These are phyloP conservation scores for Phenganax stokvisi DNA, from an alignment of 92 coral and sea anemone genomes.

Conservation along the genomic window DNA sequence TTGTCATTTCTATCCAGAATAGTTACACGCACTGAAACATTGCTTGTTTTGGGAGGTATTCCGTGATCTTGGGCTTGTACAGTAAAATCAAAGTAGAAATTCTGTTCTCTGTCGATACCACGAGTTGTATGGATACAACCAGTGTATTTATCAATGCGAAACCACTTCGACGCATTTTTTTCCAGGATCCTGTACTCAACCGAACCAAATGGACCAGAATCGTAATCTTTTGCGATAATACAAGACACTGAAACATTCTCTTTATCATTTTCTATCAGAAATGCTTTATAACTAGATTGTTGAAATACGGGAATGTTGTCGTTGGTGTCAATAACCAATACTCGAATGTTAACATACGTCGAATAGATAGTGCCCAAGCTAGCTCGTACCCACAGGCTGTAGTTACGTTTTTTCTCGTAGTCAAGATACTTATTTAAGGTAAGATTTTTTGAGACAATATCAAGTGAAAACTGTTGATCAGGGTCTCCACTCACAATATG, in stretches of 20 bases:
- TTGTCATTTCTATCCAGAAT: slow-evolving; percentile 81
- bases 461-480: slow-evolving; percentile 61
- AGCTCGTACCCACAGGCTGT: slow-evolving; percentile 70
- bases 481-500: slow-evolving; percentile 80
- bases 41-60: slow-evolving; percentile 58
- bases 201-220: slow-evolving; percentile 65
- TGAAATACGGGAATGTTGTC: slow-evolving; percentile 72
- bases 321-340: slow-evolving; percentile 65
- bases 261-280: slow-evolving; percentile 56
- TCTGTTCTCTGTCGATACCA: slow-evolving; percentile 70
- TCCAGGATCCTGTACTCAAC: slow-evolving; percentile 62
- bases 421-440: slow-evolving; percentile 58
- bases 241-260: slow-evolving; percentile 52
- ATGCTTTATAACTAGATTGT: slow-evolving; percentile 54
- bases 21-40: slow-evolving; percentile 57
- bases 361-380: slow-evolving; percentile 65
- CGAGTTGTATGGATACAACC: slow-evolving; percentile 67
- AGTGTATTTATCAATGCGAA: slow-evolving; percentile 52
- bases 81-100: slow-evolving; percentile 51
- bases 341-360: slow-evolving; percentile 51
- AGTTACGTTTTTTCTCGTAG: slow-evolving; percentile 60
- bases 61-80: slow-evolving; percentile 70
- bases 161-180: slow-evolving; percentile 43
- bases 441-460: slow-evolving; percentile 57
- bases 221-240: slow-evolving; percentile 68